Evolutionary conservation across 2,113 vertebrate species (phyloP).

Genomic region (Lamprotornis superbus): DNA sequence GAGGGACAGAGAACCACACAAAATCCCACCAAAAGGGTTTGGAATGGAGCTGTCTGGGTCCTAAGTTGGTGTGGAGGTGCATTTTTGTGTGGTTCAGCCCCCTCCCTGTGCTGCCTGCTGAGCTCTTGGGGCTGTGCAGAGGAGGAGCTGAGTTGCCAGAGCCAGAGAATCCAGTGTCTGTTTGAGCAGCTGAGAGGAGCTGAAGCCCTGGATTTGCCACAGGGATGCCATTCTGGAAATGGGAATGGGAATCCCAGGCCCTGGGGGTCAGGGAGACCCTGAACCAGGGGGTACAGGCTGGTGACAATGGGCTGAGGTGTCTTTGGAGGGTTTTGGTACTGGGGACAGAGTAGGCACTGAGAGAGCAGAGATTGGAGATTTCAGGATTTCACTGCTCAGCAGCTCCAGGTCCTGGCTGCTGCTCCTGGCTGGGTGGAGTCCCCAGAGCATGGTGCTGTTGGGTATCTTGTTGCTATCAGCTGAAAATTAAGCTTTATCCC

Average conservation of each 20-base stretch:
- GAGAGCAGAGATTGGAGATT: background rate
- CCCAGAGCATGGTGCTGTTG: accelerated
- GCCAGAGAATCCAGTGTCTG: accelerated
- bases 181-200: background rate
- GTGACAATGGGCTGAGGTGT: accelerated
- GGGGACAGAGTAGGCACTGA: background rate
- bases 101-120: background rate
- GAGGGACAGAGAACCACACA: background rate
- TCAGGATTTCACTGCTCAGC: background rate
- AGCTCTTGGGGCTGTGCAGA: background rate
- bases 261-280: accelerated
- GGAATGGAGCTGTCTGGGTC: background rate
- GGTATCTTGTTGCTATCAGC: background rate
- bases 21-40: background rate
- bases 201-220: background rate
- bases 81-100: background rate
- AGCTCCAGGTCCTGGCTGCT: background rate
- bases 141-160: accelerated
- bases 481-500: background rate
- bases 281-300: background rate
- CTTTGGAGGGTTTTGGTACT: background rate
- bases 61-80: background rate
- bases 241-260: too few species aligned
- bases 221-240: accelerated
- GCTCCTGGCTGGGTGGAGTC: background rate